Base-by-base conservation (phyloP, 2,888 invertebrate genomes). In the Ornithoptera priamus region DNA sequence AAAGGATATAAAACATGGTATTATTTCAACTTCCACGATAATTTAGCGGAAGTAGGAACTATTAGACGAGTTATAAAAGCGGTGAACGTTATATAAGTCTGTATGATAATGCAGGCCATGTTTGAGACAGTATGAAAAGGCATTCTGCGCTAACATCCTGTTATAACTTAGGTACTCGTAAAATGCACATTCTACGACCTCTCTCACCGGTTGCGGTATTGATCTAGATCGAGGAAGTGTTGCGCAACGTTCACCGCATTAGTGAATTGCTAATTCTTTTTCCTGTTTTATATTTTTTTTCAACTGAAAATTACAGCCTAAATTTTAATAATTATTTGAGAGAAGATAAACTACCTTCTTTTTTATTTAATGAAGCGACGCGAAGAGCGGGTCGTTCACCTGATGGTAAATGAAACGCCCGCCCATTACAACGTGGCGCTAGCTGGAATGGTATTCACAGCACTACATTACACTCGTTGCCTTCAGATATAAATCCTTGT, bases 131-230 rank as follows among this genome's bases (percentile, higher is more conserved):
- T 53, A 66, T 61, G 36, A 36, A 46, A 17, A 62, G 30, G 42
- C 46, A 58, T 24, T 63, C 42, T 65, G n/a, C 53, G 53, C 24
- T 68, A 64, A 68, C 62, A 68, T 68, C 68, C 68, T 64, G 67
- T 50, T 63, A 63, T 53, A 50, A 6, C 62, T 30, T 60, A 64
- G 15, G 60, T 60, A 50, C 24, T 53, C 62, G 56, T 62, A 60
- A 59, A 68, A 53, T 64, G 59, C 62, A 62, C 62, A 63, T 59
- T 63, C 67, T 62, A 57, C 67, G 63, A 63, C 70, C 66, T 70
- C 70, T 70, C 63, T 70, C 67, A 63, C 67, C 63, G 67, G 69
- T 58, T 69, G 69, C 65, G 62, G 70, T 64, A 70, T 70, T 63
- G 67, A 70, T 70, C 53, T 63, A 64, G 67, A 70, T 67, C 70